phyloP scores from a whole-genome alignment of 2,113 vertebrate genomes.

The Triplophysa tibetana region DNA sequence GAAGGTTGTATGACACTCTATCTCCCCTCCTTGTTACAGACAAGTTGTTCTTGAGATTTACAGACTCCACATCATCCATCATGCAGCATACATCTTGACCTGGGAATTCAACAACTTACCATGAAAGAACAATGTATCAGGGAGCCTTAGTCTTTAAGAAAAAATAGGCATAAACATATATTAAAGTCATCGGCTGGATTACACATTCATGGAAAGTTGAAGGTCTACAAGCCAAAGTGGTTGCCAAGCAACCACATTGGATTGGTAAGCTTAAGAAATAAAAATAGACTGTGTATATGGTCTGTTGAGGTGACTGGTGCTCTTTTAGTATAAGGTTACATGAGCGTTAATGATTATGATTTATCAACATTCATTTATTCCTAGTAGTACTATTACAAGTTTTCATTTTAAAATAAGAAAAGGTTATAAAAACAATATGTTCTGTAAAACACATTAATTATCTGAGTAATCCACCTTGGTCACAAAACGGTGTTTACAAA shows the following conservation, averaged over 20 bases:
- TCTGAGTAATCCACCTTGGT: neutral
- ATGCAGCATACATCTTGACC: neutral
- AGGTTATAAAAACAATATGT: neutral
- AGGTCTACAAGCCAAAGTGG: neutral
- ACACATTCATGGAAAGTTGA: neutral
- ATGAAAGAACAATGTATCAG: neutral
- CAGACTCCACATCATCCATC: neutral
- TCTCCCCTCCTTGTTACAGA: constrained; percentile 41
- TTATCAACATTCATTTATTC: neutral
- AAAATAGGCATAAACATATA: neutral
- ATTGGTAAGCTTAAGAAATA: constrained; percentile 28
- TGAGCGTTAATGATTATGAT: constrained; percentile 15
- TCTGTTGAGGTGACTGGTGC: constrained; percentile 21
- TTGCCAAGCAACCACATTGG: constrained; percentile 25
- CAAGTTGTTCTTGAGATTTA: constrained; percentile 22
- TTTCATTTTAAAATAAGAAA: neutral
- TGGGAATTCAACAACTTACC: neutral
- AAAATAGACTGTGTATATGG: constrained; percentile 32
- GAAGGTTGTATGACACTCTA: constrained; percentile 34
- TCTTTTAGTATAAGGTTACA: constrained; percentile 20
- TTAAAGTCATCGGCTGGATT: neutral
- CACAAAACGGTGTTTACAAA: neutral
- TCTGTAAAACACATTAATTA: neutral
- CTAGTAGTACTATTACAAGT: neutral
- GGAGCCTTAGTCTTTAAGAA: neutral